phyloP scores from a whole-genome alignment of 2,888 invertebrate genomes.

The Parnassius glacialis region DNA sequence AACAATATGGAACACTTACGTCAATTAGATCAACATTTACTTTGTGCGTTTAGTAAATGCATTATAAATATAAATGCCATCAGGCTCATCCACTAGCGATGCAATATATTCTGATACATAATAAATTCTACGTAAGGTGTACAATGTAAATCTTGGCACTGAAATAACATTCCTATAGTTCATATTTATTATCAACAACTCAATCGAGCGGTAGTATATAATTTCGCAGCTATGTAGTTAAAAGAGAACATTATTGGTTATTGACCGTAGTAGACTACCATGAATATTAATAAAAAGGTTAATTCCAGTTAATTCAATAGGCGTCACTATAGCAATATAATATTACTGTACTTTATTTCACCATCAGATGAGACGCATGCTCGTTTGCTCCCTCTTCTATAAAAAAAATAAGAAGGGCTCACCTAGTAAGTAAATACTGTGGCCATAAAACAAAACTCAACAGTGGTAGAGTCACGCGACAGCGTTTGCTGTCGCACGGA shows the following conservation, averaged over 20 bases:
- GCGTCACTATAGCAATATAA: too few relatives aligned
- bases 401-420: too few relatives aligned
- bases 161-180: conserved; percentile 19
- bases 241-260: not conserved
- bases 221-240: conserved; percentile 7
- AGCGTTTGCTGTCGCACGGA: too few relatives aligned
- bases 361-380: too few relatives aligned
- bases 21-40: not conserved
- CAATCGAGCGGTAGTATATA: conserved; percentile 18
- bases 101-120: conserved; percentile 7
- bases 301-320: conserved; percentile 3
- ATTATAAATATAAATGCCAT: conserved; percentile 17
- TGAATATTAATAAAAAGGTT: not conserved
- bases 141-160: conserved; percentile 25
- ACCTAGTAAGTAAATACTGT: too few relatives aligned
- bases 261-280: not conserved
- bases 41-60: not conserved
- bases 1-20: too few relatives aligned
- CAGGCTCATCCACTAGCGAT: conserved; percentile 7
- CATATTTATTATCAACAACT: conserved; percentile 23
- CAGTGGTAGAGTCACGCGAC: too few relatives aligned
- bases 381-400: too few relatives aligned
- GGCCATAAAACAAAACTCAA: too few relatives aligned
- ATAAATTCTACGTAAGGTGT: conserved; percentile 14
- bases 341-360: too few relatives aligned